Evolutionary conservation across 1,140 invertebrate species (phyloP).

Genomic region (Drosophila bocqueti): DNA sequence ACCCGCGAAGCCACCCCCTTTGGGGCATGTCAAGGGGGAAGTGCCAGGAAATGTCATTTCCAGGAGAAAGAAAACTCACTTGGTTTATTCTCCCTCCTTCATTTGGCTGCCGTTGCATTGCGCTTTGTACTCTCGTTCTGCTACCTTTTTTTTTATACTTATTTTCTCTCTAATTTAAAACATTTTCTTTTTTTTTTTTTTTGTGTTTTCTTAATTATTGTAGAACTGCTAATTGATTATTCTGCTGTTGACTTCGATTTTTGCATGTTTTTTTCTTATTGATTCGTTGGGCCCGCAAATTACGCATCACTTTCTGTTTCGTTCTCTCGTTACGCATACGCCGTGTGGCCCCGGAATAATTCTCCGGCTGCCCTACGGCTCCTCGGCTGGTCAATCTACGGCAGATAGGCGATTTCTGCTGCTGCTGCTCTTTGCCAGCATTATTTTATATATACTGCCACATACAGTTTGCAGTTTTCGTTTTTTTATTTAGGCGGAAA

Average conservation of each 20-base stretch:
- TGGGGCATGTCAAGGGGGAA: not conserved
- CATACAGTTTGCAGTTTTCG: not conserved
- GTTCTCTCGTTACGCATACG: slow-evolving; percentile 80
- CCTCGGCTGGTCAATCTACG: slow-evolving; percentile 15
- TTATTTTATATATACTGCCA: slow-evolving; percentile 26
- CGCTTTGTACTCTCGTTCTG: slow-evolving; percentile 70
- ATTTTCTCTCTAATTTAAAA: slow-evolving; percentile 36
- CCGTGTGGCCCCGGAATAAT: slow-evolving; percentile 55
- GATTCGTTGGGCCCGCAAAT: slow-evolving; percentile 60
- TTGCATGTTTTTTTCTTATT: slow-evolving; percentile 19
- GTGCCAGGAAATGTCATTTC: slow-evolving; percentile 30
- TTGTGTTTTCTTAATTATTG: slow-evolving; percentile 32
- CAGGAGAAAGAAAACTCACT: slow-evolving; percentile 38
- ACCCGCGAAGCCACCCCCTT: slow-evolving; percentile 8
- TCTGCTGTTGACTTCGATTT: slow-evolving; percentile 15
- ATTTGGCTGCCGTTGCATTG: slow-evolving; percentile 45
- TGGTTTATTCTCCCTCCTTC: slow-evolving; percentile 37
- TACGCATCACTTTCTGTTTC: slow-evolving; percentile 82
- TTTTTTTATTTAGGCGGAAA: slow-evolving; percentile 5
- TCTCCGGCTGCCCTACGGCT: slow-evolving; percentile 32
- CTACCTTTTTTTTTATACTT: slow-evolving; percentile 13
- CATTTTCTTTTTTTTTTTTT: slow-evolving; percentile 14
- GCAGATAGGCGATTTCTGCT: slow-evolving; percentile 6
- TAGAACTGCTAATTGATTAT: slow-evolving; percentile 45
- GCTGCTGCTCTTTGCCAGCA: slow-evolving; percentile 22